Evolutionary conservation across 2,797 vertebrate species (phyloP), one percentile per base, ranked within the genome.

Genomic region (Buceros bicornis): DNA sequence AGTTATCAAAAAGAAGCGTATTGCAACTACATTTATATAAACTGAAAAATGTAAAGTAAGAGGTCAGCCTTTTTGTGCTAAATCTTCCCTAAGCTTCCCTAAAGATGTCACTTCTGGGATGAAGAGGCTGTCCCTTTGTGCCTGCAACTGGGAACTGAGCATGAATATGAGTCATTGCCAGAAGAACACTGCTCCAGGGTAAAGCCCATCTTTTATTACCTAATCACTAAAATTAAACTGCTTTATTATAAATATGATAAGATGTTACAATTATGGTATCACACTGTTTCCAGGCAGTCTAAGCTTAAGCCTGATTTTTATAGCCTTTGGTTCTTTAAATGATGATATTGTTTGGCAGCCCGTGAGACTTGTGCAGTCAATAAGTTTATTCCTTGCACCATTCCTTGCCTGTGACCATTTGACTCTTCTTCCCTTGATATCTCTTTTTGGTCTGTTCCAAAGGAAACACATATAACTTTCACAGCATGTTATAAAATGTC

Each of bases 81-180:
- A 50, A 69, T 48, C 40, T 84, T 71, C 25, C 58, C 79, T 66
- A 40, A 80, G 14, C 22, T 80, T 94, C 48, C 61, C 58, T 82
- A 62, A 90, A 92, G 47, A 50, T 51, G 19, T 51, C 62, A 31
- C 5, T 84, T 90, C n/a, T 66, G 33, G 61, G 66, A 58, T 72
- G 66, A 82, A 56, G 21, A 80, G 15, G 10, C 25, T 65, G 7
- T 79, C 53, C 24, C 62, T 74, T 40, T 69, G 28, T 72, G 42
- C 28, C 62, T 82, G 11, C 43, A 85, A 37, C 50, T 69, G 47
- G 29, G 54, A 87, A 89, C 58, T 77, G 54, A 66, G 31, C 45
- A 70, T 43, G 31, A 90, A 43, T 79, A 64, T 72, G 80, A 94
- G 37, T 77, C 94, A 92, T 13, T 92, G 70, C 24, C 83, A 90